Percentiles rank a stretch among this genome's conserved stretches.
Conservation (phyloP, 1,140 invertebrate genomes). For the Bombus sibiricus region DNA sequence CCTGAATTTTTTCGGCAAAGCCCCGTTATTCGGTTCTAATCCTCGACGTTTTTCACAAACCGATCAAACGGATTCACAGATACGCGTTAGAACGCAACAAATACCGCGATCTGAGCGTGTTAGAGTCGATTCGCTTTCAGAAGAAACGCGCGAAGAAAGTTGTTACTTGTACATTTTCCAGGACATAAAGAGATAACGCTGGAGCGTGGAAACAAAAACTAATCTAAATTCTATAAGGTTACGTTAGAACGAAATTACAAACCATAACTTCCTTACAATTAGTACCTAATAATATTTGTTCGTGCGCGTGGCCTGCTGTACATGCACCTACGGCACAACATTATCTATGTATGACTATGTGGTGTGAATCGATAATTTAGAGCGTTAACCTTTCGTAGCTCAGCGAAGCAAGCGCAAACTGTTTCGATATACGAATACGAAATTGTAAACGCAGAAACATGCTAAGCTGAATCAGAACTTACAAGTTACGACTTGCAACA, state of each 20-base stretch:
- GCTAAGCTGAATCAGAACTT: too few species aligned
- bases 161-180: background rate
- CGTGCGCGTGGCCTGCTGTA: background rate
- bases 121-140: too few species aligned
- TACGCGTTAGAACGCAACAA: too few species aligned
- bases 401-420: background rate
- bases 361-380: conserved; percentile 23
- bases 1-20: background rate
- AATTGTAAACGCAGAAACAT: background rate
- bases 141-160: background rate
- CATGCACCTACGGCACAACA: background rate
- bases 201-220: background rate
- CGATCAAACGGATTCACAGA: too few species aligned
- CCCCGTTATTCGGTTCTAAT: background rate
- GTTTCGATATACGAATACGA: background rate
- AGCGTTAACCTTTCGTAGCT: conserved; percentile 18
- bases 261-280: background rate
- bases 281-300: background rate
- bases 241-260: background rate
- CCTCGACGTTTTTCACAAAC: too few species aligned
- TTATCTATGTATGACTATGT: background rate
- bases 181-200: too few species aligned
- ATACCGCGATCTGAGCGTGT: too few species aligned
- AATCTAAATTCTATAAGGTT: background rate
- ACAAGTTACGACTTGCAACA: background rate